Conservation (phyloP, 2,797 vertebrate genomes). For the Furcifer pardalis region DNA sequence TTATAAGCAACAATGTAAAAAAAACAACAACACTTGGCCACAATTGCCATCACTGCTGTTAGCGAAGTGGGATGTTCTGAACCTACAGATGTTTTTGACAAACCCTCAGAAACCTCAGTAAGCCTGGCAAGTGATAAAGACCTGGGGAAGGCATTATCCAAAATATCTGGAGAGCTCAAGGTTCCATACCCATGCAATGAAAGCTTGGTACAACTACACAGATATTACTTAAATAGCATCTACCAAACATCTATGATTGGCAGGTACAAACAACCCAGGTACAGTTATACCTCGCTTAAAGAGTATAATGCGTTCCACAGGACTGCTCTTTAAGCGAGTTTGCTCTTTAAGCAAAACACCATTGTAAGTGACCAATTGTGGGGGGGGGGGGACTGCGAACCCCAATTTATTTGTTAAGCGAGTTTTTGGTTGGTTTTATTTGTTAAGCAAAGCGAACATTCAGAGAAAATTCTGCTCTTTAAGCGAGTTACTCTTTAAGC, state of each 20-base stretch:
- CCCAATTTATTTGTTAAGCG: no score
- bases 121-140: neutral
- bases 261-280: neutral
- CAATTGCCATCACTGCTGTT: neutral
- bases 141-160: neutral
- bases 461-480: no score
- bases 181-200: neutral
- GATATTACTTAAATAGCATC: neutral
- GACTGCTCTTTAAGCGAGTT: no score
- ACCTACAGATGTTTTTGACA: neutral
- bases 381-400: no score
- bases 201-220: neutral
- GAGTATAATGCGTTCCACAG: no score
- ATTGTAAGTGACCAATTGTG: no score
- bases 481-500: no score
- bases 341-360: no score
- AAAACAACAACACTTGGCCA: neutral
- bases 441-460: no score
- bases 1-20: neutral
- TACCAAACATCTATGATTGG: neutral
- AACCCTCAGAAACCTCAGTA: neutral
- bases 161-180: neutral
- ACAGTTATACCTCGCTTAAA: no score
- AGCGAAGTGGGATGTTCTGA: neutral
- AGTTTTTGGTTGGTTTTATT: no score